Conservation (phyloP, 2,888 invertebrate species). For the Cheilosia vernalis region DNA sequence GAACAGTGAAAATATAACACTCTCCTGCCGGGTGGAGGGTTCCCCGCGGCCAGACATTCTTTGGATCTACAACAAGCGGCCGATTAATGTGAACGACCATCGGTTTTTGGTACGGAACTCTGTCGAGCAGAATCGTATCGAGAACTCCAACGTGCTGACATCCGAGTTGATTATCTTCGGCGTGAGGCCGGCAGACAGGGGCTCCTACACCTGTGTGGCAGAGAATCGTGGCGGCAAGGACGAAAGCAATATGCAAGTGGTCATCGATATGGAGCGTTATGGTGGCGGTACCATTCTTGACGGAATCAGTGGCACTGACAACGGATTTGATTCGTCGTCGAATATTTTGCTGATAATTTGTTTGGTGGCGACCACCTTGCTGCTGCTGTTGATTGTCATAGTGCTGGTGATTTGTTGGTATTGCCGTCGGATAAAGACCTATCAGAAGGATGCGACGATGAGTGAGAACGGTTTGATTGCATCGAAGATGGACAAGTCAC, state of each 20-base stretch:
- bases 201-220: constrained; percentile 91
- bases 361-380: constrained; percentile 85
- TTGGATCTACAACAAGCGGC: constrained; percentile 85
- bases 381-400: constrained; percentile 85
- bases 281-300: constrained; percentile 80
- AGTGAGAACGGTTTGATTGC: constrained; percentile 82
- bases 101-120: constrained; percentile 80
- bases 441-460: constrained; percentile 84
- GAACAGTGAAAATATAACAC: constrained; percentile 87
- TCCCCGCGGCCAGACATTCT: constrained; percentile 90
- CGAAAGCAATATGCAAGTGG: constrained; percentile 89
- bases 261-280: constrained; percentile 83
- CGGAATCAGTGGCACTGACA: constrained; percentile 80
- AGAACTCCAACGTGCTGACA: constrained; percentile 76
- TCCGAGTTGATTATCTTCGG: constrained; percentile 87
- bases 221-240: constrained; percentile 92
- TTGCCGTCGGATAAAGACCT: constrained; percentile 84
- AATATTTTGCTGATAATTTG: constrained; percentile 83
- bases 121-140: constrained; percentile 78
- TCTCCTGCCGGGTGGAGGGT: constrained; percentile 86
- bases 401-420: constrained; percentile 84
- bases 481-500: constrained; percentile 84
- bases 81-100: constrained; percentile 79
- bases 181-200: constrained; percentile 87
- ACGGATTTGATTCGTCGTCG: constrained; percentile 82